These are phyloP conservation scores for Heliothis virescens DNA, from an alignment of 1,140 invertebrate species.

Conservation along the genomic window DNA sequence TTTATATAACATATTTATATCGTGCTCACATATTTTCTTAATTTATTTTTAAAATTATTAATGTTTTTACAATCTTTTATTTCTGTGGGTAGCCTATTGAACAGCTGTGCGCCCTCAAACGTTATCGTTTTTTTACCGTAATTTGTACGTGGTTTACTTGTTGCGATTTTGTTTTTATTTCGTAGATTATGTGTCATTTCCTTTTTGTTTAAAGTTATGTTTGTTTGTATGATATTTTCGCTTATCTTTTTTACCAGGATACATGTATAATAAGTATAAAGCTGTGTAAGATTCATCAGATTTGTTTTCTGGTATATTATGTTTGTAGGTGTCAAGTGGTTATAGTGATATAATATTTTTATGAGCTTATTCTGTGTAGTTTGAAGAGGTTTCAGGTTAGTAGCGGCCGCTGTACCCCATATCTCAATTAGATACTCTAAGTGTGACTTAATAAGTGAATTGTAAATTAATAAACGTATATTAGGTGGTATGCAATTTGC, in stretches of 20 bases:
- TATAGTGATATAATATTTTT: conserved; percentile 16
- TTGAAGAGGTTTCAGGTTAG: conserved; percentile 1
- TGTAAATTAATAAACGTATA: conserved; percentile 1
- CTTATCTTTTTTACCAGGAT: neutral
- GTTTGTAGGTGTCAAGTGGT: conserved; percentile 8
- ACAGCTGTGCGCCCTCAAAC: too few species aligned
- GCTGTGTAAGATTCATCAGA: neutral
- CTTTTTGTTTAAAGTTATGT: neutral
- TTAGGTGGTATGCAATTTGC: conserved; percentile 1
- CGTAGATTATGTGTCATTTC: neutral
- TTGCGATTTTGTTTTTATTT: neutral
- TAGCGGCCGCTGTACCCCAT: neutral
- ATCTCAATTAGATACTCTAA: conserved; percentile 24
- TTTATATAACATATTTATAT: too few species aligned
- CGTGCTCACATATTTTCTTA: too few species aligned
- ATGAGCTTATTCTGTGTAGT: conserved; percentile 32
- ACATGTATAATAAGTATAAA: neutral
- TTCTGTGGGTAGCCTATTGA: too few species aligned
- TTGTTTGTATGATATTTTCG: neutral
- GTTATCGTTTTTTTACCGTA: too few species aligned
- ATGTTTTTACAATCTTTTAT: too few species aligned
- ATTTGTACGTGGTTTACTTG: too few species aligned
- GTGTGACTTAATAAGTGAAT: neutral
- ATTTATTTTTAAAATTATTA: too few species aligned
- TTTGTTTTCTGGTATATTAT: neutral